Percentiles rank a stretch among this genome's conserved stretches.
phyloP scores from a whole-genome alignment of 2,113 vertebrate species.

The Capricornis sumatraensis region DNA sequence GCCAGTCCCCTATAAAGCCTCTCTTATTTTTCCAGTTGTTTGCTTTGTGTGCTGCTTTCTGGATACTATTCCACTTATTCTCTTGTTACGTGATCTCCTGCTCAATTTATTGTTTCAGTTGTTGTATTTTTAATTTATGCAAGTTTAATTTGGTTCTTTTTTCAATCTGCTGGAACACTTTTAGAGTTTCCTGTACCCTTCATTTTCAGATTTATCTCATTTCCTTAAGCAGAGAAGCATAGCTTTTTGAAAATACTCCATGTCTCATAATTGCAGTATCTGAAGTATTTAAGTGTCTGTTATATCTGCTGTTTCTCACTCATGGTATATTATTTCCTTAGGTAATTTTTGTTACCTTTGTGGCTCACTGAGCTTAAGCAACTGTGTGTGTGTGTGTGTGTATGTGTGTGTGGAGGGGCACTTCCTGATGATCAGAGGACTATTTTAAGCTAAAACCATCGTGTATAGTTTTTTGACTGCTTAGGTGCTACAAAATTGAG shows the following conservation, averaged over 20 bases:
- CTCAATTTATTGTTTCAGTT: background rate
- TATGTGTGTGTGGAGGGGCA: background rate
- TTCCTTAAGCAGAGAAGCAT: background rate
- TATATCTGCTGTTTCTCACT: background rate
- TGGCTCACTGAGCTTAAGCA: background rate
- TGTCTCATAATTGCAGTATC: background rate
- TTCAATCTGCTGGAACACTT: background rate
- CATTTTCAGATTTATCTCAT: background rate
- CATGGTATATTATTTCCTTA: background rate
- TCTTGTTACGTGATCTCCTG: background rate
- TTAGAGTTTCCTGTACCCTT: background rate
- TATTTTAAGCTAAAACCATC: slow-evolving; percentile 7
- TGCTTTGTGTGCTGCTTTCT: background rate
- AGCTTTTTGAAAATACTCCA: background rate
- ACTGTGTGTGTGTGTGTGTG: background rate
- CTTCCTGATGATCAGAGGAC: background rate
- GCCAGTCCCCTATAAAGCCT: background rate
- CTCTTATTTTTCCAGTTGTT: background rate
- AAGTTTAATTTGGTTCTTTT: background rate
- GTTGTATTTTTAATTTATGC: background rate
- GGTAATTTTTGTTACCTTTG: background rate
- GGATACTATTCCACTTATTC: background rate
- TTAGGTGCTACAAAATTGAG: background rate
- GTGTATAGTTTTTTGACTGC: background rate
- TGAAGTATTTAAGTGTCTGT: background rate